A percentile compares a stretch with the other conserved stretches of the same genome.
phyloP scores from a whole-genome alignment of 2,113 vertebrate genomes.

The Colossoma macropomum region DNA sequence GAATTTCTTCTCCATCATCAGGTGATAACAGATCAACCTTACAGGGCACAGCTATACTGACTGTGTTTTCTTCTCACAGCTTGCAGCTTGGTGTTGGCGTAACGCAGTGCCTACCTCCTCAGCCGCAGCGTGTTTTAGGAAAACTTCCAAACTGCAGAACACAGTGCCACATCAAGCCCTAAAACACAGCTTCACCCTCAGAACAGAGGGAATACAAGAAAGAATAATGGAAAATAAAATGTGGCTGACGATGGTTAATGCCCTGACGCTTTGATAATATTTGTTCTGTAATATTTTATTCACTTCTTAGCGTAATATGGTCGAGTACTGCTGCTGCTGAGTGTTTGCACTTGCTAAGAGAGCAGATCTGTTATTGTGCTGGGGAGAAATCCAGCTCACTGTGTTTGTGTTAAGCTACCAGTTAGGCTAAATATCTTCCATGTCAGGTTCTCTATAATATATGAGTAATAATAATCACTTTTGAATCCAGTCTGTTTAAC shows the following conservation, averaged over 20 bases:
- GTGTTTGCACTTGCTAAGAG: constrained; percentile 16
- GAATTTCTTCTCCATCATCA: background rate
- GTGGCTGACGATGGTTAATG: constrained; percentile 28
- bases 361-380: constrained; percentile 17
- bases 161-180: constrained; percentile 30
- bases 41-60: too few species aligned
- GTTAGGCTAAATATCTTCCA: background rate
- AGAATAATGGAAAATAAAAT: constrained; percentile 43
- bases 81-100: background rate
- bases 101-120: constrained; percentile 53
- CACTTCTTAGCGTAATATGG: constrained; percentile 33
- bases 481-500: background rate
- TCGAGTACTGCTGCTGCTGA: constrained; percentile 6
- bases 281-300: constrained; percentile 55
- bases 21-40: background rate
- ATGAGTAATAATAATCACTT: background rate
- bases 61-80: background rate
- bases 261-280: constrained; percentile 61
- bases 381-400: background rate
- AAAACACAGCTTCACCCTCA: background rate
- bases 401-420: background rate
- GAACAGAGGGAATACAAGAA: background rate
- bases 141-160: constrained; percentile 43
- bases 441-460: too few species aligned
- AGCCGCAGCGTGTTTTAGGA: constrained; percentile 46